These are phyloP conservation scores for Parnassius glacialis DNA, from an alignment of 2,888 invertebrate species.

Conservation along the genomic window DNA sequence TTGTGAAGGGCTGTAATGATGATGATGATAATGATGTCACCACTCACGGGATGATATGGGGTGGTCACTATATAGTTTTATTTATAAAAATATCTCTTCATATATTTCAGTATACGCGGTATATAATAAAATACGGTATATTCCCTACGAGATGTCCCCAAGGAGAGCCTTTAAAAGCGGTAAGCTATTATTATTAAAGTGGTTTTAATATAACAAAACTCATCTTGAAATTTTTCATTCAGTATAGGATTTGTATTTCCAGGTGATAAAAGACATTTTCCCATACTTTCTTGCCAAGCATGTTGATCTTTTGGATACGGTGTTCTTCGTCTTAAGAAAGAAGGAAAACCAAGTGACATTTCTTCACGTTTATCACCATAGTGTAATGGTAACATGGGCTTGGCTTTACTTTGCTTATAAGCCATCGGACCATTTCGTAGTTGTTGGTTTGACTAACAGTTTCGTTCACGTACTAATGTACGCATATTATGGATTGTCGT, in stretches of 20 bases:
- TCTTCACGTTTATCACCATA: slow-evolving; percentile 94
- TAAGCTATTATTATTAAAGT: slow-evolving; percentile 33
- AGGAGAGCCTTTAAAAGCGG: slow-evolving; percentile 52
- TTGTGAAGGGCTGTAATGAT: too few relatives aligned
- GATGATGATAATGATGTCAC: too few relatives aligned
- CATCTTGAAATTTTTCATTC: too few relatives aligned
- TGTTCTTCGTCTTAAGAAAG: slow-evolving; percentile 94
- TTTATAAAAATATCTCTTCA: slow-evolving; percentile 3
- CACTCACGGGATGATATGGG: too few relatives aligned
- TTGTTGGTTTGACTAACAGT: slow-evolving; percentile 87
- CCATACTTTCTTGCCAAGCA: slow-evolving; percentile 91
- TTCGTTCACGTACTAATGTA: slow-evolving; percentile 92
- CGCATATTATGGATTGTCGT: slow-evolving; percentile 87
- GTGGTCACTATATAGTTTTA: too few relatives aligned
- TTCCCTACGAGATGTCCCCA: slow-evolving; percentile 63
- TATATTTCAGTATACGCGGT: slow-evolving; percentile 62
- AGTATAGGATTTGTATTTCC: slow-evolving; percentile 26
- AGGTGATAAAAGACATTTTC: slow-evolving; percentile 72
- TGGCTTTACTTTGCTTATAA: slow-evolving; percentile 89
- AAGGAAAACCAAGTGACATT: slow-evolving; percentile 89
- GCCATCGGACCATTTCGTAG: slow-evolving; percentile 88
- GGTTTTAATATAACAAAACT: too few relatives aligned
- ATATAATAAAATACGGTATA: slow-evolving; percentile 59
- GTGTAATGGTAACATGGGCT: slow-evolving; percentile 87
- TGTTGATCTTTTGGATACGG: slow-evolving; percentile 88